Conservation (phyloP, 2,888 invertebrate genomes). For the Cynaeus angustus region DNA sequence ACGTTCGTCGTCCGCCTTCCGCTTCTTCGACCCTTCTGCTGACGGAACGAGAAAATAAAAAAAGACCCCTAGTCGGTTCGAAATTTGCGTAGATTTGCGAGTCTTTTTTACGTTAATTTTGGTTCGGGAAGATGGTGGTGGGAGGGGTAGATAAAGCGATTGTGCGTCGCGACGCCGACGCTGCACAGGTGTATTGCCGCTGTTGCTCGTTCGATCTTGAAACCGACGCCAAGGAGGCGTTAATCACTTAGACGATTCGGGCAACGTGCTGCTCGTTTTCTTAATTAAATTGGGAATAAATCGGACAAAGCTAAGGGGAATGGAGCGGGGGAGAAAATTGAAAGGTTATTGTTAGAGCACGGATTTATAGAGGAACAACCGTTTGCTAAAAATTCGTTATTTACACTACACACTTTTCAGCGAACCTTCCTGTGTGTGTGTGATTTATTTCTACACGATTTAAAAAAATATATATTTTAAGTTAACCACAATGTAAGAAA, state of each 20-base stretch:
- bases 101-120: conserved; percentile 59
- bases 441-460: no score
- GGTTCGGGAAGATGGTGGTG: conserved; percentile 27
- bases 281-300: conserved; percentile 30
- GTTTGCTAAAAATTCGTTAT: no score
- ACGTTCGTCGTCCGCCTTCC: conserved; percentile 46
- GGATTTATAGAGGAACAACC: no score
- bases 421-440: no score
- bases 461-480: no score
- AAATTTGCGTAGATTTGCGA: conserved; percentile 60
- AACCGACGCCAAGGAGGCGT: conserved; percentile 34
- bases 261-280: conserved; percentile 22
- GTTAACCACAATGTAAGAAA: no score
- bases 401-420: no score
- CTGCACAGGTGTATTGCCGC: conserved; percentile 36
- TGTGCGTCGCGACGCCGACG: conserved; percentile 47
- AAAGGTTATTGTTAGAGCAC: background rate
- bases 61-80: conserved; percentile 52
- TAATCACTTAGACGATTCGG: conserved; percentile 34
- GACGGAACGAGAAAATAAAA: conserved; percentile 56
- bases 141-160: conserved; percentile 23
- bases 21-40: conserved; percentile 45
- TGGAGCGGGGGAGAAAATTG: background rate
- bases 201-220: conserved; percentile 36
- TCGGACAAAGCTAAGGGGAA: conserved; percentile 2